These are phyloP conservation scores for Felis catus DNA, from an alignment of 2,113 vertebrate genomes.

Conservation along the genomic window DNA sequence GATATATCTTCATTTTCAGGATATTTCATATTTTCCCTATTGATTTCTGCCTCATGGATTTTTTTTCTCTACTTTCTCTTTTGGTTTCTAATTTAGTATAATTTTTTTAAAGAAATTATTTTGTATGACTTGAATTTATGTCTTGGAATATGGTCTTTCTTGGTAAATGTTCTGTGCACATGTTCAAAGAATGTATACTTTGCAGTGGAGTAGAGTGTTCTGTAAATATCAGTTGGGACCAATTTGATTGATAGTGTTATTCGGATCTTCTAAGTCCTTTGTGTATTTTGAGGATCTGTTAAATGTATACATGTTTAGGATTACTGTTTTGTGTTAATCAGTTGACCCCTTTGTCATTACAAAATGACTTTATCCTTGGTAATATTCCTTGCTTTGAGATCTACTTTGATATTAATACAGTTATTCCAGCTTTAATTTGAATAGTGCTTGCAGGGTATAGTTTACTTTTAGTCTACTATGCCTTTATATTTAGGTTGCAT, in stretches of 20 bases:
- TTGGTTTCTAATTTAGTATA: neutral
- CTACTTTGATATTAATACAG: neutral
- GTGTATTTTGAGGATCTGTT: neutral
- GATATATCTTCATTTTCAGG: neutral
- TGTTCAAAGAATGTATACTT: neutral
- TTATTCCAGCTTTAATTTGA: slow-evolving; percentile 2
- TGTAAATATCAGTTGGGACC: neutral
- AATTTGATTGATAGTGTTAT: neutral
- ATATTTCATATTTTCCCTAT: neutral
- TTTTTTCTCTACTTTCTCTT: slow-evolving; percentile 33
- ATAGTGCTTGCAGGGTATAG: neutral
- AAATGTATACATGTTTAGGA: neutral
- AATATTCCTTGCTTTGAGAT: neutral
- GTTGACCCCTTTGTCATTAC: neutral
- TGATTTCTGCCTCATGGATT: neutral
- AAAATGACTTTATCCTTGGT: neutral
- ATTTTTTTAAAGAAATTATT: neutral
- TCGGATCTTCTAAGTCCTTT: neutral
- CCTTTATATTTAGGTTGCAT: neutral
- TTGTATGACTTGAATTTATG: neutral
- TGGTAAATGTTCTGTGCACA: neutral
- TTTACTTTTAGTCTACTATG: neutral
- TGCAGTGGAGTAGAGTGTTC: neutral
- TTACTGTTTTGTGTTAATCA: neutral
- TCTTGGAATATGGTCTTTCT: neutral